A percentile compares a stretch with the other conserved stretches of the same genome.
phyloP scores from a whole-genome alignment of 30 jellyfish, hydroid and myxozoan species.

The Chironex yamaguchii region DNA sequence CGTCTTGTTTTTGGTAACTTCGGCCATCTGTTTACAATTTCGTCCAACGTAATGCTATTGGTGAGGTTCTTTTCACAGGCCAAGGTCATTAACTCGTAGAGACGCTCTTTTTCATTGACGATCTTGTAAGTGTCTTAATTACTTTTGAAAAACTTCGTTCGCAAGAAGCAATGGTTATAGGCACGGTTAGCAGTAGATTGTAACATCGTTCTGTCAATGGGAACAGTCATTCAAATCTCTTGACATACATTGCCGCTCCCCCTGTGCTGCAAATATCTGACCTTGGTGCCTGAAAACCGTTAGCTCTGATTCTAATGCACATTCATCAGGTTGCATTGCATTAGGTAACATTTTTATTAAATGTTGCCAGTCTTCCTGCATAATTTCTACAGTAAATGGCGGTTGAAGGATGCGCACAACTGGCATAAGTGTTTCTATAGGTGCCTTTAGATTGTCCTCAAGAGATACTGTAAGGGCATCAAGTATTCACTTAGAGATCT shows the following conservation, averaged over 20 bases:
- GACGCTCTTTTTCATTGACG: conserved; percentile 45
- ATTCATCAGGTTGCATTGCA: conserved; percentile 22
- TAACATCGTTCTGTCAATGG: conserved; percentile 41
- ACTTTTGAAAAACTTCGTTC: conserved; percentile 46
- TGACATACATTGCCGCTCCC: conserved; percentile 42
- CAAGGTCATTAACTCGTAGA: neutral
- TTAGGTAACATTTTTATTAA: conserved; percentile 12
- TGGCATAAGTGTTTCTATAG: neutral
- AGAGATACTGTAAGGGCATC: conserved; percentile 2
- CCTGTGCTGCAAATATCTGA: conserved; percentile 26
- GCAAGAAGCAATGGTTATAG: conserved; percentile 34
- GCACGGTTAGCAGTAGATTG: conserved; percentile 30
- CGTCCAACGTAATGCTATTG: too few species aligned
- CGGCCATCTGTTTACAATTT: too few species aligned
- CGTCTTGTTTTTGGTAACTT: too few species aligned
- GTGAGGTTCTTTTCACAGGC: too few species aligned
- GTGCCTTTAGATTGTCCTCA: conserved; percentile 4
- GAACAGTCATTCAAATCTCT: conserved; percentile 3
- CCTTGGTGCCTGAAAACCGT: conserved; percentile 20
- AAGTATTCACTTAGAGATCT: neutral
- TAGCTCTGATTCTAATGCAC: conserved; percentile 35
- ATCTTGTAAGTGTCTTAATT: conserved; percentile 42
- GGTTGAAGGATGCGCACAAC: conserved; percentile 5
- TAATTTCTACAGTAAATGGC: neutral
- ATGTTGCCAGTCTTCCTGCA: conserved; percentile 7